Evolutionary conservation across 2,888 invertebrate species (phyloP).

Genomic region (Dicroscelio sp.): DNA sequence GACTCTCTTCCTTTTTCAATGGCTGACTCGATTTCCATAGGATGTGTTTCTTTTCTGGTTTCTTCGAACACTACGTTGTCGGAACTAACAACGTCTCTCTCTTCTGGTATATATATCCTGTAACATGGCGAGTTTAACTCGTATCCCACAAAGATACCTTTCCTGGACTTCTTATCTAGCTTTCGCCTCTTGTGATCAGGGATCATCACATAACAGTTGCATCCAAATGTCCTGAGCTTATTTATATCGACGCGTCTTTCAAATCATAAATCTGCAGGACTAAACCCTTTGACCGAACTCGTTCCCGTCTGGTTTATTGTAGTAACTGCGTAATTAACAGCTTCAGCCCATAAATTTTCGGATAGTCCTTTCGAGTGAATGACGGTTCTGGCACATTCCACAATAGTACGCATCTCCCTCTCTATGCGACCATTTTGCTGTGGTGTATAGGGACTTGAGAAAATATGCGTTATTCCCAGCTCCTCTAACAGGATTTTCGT

Average conservation of each 20-base stretch:
- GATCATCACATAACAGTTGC: background rate
- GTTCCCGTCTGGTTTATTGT: conserved; percentile 85
- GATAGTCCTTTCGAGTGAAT: conserved; percentile 76
- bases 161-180: background rate
- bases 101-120: conserved; percentile 77
- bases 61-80: conserved; percentile 22
- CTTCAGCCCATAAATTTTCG: conserved; percentile 74
- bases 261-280: conserved; percentile 82
- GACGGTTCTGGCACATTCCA: background rate
- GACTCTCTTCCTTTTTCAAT: background rate
- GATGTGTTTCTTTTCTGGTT: background rate
- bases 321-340: conserved; percentile 82
- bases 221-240: conserved; percentile 57
- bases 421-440: background rate
- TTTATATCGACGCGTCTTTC: conserved; percentile 46
- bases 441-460: background rate
- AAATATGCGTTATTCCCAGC: background rate
- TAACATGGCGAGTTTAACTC: conserved; percentile 82
- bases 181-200: conserved; percentile 17
- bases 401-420: background rate
- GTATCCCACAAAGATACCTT: conserved; percentile 49
- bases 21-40: background rate
- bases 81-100: background rate
- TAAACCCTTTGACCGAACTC: conserved; percentile 69
- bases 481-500: background rate